phyloP scores from a whole-genome alignment of 2,113 vertebrate genomes.

The Tragelaphus imberbis region DNA sequence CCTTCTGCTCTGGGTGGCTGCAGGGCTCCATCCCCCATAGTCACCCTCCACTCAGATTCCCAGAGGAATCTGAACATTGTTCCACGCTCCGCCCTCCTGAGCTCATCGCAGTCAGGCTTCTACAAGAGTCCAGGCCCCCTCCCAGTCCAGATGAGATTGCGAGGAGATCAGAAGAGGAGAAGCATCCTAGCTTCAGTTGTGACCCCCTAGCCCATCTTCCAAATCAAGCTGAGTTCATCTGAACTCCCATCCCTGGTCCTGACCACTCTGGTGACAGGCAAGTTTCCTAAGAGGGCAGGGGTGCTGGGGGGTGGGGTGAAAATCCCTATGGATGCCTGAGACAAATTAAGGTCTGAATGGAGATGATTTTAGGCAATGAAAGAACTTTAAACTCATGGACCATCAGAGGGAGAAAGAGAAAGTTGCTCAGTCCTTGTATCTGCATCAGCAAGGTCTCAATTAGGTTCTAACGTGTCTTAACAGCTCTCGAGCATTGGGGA shows the following conservation, averaged over 20 bases:
- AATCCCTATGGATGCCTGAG: neutral
- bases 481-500: neutral
- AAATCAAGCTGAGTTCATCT: neutral
- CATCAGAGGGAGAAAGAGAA: neutral
- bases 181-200: neutral
- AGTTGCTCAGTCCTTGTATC: neutral
- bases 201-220: neutral
- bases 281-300: neutral
- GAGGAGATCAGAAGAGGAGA: neutral
- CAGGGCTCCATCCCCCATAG: neutral
- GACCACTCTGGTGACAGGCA: neutral
- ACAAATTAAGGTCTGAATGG: neutral
- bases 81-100: neutral
- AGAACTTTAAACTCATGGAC: neutral
- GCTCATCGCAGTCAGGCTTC: neutral
- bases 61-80: neutral
- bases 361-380: neutral
- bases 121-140: neutral
- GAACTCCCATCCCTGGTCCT: neutral
- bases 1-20: neutral
- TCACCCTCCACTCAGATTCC: neutral
- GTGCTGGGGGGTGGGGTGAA: accelerated
- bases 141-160: neutral
- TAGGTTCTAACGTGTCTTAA: neutral
- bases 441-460: neutral